These are phyloP conservation scores for Andrena chrysosceles DNA, from an alignment of 2,888 invertebrate species.

Conservation along the genomic window DNA sequence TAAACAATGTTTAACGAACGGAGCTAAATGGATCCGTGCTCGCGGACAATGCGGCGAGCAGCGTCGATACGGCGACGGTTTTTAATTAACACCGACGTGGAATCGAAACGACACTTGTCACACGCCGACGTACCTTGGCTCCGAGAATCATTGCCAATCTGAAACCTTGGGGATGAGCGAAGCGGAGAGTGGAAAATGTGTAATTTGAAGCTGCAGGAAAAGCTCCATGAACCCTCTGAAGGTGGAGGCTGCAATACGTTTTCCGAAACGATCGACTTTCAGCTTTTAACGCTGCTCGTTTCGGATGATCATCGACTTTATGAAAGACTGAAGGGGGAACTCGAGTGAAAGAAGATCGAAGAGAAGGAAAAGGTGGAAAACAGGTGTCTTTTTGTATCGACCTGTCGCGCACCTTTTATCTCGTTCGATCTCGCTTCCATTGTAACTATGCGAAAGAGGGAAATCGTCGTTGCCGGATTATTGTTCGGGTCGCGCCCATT, in stretches of 20 bases:
- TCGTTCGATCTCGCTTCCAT: conserved; percentile 17
- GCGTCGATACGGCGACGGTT: conserved; percentile 1
- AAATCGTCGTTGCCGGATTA: conserved; percentile 49
- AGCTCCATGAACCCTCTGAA: neutral
- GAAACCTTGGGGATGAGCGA: too few species aligned
- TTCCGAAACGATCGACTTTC: neutral
- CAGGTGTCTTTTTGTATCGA: neutral
- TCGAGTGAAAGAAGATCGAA: neutral
- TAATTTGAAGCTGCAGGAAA: too few species aligned
- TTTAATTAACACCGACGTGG: conserved; percentile 33
- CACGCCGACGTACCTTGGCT: neutral
- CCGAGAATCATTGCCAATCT: too few species aligned
- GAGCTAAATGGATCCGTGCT: conserved; percentile 5
- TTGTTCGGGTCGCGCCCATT: conserved; percentile 49
- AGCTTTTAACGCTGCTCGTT: neutral
- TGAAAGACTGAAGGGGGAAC: neutral
- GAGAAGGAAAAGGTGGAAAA: neutral
- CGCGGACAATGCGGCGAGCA: neutral
- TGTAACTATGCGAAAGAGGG: conserved; percentile 23
- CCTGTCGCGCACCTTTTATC: neutral
- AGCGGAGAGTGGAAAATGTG: too few species aligned
- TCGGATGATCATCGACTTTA: neutral
- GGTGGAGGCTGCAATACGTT: neutral
- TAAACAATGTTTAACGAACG: conserved; percentile 2
- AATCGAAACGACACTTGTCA: neutral